Conservation (phyloP, 2,797 vertebrate species). For the Micromesistius poutassou region DNA sequence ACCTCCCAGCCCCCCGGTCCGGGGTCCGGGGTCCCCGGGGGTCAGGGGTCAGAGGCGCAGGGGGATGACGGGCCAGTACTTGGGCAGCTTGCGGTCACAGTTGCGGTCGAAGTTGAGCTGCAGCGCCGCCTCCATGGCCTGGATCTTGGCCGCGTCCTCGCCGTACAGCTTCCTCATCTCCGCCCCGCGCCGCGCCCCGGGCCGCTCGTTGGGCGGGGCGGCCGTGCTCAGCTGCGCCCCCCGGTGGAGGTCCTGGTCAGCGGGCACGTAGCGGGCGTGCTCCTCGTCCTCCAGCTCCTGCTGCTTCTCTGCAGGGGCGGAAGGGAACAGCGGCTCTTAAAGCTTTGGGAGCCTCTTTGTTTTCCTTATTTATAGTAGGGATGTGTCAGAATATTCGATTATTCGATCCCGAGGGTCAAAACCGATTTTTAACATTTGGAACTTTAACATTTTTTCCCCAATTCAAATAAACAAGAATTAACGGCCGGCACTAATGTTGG, state of each 20-base stretch:
- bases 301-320: constrained; percentile 76
- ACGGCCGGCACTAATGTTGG: too few species aligned
- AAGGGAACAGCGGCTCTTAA: neutral
- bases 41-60: constrained; percentile 78
- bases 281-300: constrained; percentile 84
- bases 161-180: constrained; percentile 92
- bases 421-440: too few species aligned
- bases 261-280: constrained; percentile 72
- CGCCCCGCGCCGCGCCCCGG: constrained; percentile 78
- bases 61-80: constrained; percentile 94
- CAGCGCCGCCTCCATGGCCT: constrained; percentile 87
- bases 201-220: constrained; percentile 79
- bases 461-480: too few species aligned
- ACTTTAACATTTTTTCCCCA: too few species aligned
- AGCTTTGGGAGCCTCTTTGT: neutral
- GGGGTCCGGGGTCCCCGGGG: constrained; percentile 37
- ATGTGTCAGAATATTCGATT: too few species aligned
- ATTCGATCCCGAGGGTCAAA: too few species aligned
- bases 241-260: constrained; percentile 81
- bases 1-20: neutral
- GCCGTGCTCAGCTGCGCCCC: constrained; percentile 55
- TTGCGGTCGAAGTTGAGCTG: constrained; percentile 81
- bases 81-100: constrained; percentile 90
- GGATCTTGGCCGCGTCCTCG: constrained; percentile 80
- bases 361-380: too few species aligned